These are phyloP conservation scores for Falco rusticolus DNA, from an alignment of 2,797 vertebrate species.

Conservation along the genomic window DNA sequence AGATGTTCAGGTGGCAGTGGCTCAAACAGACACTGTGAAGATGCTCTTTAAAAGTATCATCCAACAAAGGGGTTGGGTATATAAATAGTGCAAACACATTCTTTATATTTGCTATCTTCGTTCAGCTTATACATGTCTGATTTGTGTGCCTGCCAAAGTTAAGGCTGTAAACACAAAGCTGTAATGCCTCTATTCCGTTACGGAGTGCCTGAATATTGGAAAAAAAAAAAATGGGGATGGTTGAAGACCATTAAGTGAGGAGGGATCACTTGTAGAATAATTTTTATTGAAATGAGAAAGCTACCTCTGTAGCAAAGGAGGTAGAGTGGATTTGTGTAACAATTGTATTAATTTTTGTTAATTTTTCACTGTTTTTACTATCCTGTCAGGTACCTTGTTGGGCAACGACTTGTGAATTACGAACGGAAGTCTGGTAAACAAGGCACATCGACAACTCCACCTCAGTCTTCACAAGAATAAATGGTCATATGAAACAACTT, in stretches of 20 bases:
- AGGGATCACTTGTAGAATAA: background rate
- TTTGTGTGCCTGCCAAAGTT: background rate
- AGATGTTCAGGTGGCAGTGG: background rate
- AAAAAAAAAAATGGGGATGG: background rate
- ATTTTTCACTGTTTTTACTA: constrained; percentile 19
- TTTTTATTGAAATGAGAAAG: background rate
- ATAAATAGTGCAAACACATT: background rate
- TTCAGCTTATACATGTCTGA: background rate
- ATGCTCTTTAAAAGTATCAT: background rate
- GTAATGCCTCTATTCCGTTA: background rate
- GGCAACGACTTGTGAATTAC: constrained; percentile 97
- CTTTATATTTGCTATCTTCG: background rate
- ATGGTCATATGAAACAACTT: constrained; percentile 66
- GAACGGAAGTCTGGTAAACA: constrained; percentile 92
- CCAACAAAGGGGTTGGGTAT: background rate
- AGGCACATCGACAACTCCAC: constrained; percentile 80
- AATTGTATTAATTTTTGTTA: background rate
- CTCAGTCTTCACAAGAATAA: constrained; percentile 89
- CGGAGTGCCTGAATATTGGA: background rate
- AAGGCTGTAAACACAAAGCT: background rate
- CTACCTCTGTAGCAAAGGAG: background rate
- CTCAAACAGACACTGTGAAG: background rate
- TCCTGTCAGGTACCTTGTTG: constrained; percentile 92
- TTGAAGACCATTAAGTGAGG: background rate
- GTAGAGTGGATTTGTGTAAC: background rate